A percentile compares a stretch with the other conserved stretches of the same genome.
Conservation (phyloP, 2,888 invertebrate genomes). For the Pristionchus exspectatus region DNA sequence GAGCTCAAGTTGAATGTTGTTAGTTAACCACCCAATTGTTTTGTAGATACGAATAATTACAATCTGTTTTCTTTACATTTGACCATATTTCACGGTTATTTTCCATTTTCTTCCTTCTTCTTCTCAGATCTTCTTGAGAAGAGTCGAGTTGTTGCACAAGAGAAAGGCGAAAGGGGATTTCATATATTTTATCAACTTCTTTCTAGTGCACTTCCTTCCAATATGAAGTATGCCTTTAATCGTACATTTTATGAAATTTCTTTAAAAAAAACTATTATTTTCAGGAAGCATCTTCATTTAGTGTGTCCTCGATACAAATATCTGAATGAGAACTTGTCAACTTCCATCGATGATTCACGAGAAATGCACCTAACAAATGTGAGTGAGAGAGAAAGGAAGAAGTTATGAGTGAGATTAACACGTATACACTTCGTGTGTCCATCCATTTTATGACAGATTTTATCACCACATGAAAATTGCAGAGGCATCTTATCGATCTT, state of each 20-base stretch:
- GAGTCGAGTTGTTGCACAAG: constrained; percentile 84
- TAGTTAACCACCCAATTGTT: constrained; percentile 55
- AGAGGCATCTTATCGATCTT: constrained; percentile 36
- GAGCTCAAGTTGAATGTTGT: constrained; percentile 78
- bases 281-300: constrained; percentile 41
- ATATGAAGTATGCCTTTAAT: constrained; percentile 60
- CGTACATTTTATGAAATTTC: constrained; percentile 55
- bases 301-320: constrained; percentile 42
- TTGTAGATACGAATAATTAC: not conserved
- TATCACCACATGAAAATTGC: not conserved
- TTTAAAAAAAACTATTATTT: constrained; percentile 52
- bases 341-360: constrained; percentile 53
- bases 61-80: not conserved
- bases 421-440: not conserved
- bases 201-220: constrained; percentile 62
- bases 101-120: not conserved
- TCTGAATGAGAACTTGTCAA: constrained; percentile 28
- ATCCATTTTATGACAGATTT: not conserved
- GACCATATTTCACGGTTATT: not conserved
- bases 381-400: not conserved
- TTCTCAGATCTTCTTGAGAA: constrained; percentile 77
- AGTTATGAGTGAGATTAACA: constrained; percentile 1
- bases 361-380: constrained; percentile 59
- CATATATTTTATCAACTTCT: constrained; percentile 86
- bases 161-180: constrained; percentile 84